Evolutionary conservation across 1,140 invertebrate species (phyloP).

Genomic region (Drosophila ercepeae): DNA sequence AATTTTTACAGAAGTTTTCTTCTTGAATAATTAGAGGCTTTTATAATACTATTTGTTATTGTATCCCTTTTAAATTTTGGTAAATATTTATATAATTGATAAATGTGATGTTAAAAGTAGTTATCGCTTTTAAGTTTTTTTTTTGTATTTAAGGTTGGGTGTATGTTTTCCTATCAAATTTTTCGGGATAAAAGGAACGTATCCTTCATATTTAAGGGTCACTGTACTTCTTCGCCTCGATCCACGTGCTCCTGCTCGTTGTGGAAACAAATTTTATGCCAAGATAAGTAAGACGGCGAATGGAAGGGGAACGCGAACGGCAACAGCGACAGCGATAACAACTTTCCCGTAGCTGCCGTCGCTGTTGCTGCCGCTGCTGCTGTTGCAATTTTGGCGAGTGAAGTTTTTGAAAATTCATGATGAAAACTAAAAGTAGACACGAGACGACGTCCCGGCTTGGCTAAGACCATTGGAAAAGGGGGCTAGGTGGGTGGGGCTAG

Average conservation of each 20-base stretch:
- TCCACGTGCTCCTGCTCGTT: slow-evolving; percentile 10
- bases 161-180: not conserved
- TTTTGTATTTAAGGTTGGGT: not conserved
- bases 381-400: slow-evolving; percentile 64
- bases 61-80: too few relatives aligned
- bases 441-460: slow-evolving; percentile 22
- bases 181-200: too few relatives aligned
- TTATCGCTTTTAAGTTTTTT: too few relatives aligned
- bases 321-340: slow-evolving; percentile 46
- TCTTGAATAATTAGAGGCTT: too few relatives aligned
- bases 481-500: not conserved
- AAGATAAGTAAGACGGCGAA: slow-evolving; percentile 67
- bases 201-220: not conserved
- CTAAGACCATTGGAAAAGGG: slow-evolving; percentile 25
- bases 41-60: too few relatives aligned
- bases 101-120: too few relatives aligned
- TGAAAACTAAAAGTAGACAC: slow-evolving; percentile 76
- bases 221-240: slow-evolving; percentile 12
- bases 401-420: slow-evolving; percentile 77
- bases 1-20: not conserved
- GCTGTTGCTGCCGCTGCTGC: slow-evolving; percentile 2
- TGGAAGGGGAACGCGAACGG: slow-evolving; percentile 18
- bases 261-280: slow-evolving; percentile 80
- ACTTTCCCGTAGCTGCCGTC: slow-evolving; percentile 45
- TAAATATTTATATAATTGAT: too few relatives aligned